Evolutionary conservation across 2,113 vertebrate species (phyloP).

Genomic region (Isurus oxyrinchus): DNA sequence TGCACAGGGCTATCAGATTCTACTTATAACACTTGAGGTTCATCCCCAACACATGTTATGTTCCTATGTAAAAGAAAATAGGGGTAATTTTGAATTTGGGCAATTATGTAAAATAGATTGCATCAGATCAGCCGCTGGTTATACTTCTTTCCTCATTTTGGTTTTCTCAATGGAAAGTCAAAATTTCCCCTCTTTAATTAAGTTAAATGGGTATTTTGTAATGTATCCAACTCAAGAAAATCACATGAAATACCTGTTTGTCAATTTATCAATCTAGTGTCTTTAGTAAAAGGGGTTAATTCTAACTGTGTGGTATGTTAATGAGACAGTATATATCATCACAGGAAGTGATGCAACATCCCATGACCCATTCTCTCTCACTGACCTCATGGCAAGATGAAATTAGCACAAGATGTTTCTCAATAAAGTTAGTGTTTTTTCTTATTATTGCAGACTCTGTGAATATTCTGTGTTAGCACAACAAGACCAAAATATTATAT

Average conservation of each 20-base stretch:
- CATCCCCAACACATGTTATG: neutral
- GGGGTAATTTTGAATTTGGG: neutral
- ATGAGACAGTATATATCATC: too few relatives aligned
- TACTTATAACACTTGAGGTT: neutral
- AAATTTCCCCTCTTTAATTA: neutral
- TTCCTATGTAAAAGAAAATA: neutral
- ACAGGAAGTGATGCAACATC: too few relatives aligned
- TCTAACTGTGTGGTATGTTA: neutral
- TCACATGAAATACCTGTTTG: neutral
- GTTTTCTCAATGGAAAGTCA: neutral
- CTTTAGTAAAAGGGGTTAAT: neutral
- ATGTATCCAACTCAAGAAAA: neutral
- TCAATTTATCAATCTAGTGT: neutral
- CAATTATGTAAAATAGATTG: neutral
- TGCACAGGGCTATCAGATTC: neutral
- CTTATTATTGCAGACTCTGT: too few relatives aligned
- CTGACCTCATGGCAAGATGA: too few relatives aligned
- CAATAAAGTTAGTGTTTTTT: too few relatives aligned
- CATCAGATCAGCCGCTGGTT: neutral
- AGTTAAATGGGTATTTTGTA: neutral
- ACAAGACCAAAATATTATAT: too few relatives aligned
- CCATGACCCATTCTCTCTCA: too few relatives aligned
- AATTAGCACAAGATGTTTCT: too few relatives aligned
- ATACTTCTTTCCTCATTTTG: neutral
- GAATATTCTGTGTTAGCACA: too few relatives aligned